These are phyloP conservation scores for Sceloporus tristichus DNA, from an alignment of 2,113 vertebrate genomes.

Conservation along the genomic window DNA sequence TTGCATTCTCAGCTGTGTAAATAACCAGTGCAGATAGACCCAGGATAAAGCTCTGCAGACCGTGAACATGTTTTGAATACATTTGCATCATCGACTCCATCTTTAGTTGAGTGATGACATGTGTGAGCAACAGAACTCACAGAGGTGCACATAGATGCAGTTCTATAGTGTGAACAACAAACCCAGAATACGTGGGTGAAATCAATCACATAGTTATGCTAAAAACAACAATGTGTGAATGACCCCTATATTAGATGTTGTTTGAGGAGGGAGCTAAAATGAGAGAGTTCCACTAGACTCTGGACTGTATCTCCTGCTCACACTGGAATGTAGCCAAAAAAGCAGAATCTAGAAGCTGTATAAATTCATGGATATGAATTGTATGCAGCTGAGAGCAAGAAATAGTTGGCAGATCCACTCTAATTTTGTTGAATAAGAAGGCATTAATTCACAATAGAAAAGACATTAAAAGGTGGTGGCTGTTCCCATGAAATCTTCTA, in stretches of 20 bases:
- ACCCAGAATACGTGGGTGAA: too few species aligned
- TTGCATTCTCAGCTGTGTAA: too few species aligned
- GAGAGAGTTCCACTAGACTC: background rate
- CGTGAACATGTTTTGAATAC: too few species aligned
- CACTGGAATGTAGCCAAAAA: background rate
- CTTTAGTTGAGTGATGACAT: too few species aligned
- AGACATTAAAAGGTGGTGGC: conserved; percentile 48
- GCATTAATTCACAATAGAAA: conserved; percentile 57
- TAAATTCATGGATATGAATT: background rate
- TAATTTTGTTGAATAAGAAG: conserved; percentile 49
- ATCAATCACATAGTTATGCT: too few species aligned
- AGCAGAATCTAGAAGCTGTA: background rate
- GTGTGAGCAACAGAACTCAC: too few species aligned
- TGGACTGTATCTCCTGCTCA: background rate
- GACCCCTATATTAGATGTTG: background rate
- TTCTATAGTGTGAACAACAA: too few species aligned
- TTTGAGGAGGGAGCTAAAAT: background rate
- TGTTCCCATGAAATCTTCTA: conserved; percentile 46
- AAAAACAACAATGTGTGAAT: too few species aligned
- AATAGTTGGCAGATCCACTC: conserved; percentile 26
- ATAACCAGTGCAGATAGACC: too few species aligned
- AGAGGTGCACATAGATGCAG: too few species aligned
- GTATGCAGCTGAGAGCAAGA: background rate
- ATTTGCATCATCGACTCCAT: too few species aligned
- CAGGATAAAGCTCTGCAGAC: too few species aligned